Percentiles rank a stretch among this genome's conserved stretches.
phyloP scores from a whole-genome alignment of 2,888 invertebrate species.

The Cosmia pyralina region DNA sequence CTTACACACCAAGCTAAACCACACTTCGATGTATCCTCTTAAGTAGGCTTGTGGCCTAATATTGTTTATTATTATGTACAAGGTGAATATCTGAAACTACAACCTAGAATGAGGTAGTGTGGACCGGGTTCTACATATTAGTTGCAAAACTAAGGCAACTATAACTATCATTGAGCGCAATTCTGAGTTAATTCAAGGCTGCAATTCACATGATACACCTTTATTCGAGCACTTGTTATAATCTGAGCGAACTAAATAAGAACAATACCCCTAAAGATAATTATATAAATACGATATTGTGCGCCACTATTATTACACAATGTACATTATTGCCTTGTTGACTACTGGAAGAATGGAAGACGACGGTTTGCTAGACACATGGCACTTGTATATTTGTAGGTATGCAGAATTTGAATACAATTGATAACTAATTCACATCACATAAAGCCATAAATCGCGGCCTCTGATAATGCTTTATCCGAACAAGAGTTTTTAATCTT shows the following conservation, averaged over 20 bases:
- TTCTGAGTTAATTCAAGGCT: constrained; percentile 33
- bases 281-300: constrained; percentile 47
- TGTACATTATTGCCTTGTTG: constrained; percentile 68
- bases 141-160: constrained; percentile 4
- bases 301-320: constrained; percentile 53
- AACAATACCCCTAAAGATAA: constrained; percentile 11
- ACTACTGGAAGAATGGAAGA: constrained; percentile 44
- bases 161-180: constrained; percentile 42
- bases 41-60: constrained; percentile 2
- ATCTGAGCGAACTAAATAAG: constrained; percentile 26
- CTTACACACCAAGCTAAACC: too few species aligned
- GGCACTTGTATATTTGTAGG: background rate
- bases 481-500: background rate
- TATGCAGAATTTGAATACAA: background rate
- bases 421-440: constrained; percentile 15
- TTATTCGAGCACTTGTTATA: constrained; percentile 39
- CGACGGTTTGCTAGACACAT: constrained; percentile 40
- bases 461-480: background rate
- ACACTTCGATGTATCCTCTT: too few species aligned
- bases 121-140: background rate
- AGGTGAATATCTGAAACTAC: constrained; percentile 19
- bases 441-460: too few species aligned
- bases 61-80: constrained; percentile 27
- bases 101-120: constrained; percentile 45
- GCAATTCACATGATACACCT: constrained; percentile 24